Evolutionary conservation across 2,888 invertebrate species (phyloP), one percentile per base, ranked within the genome.

Genomic region (Heliconius charithonia): DNA sequence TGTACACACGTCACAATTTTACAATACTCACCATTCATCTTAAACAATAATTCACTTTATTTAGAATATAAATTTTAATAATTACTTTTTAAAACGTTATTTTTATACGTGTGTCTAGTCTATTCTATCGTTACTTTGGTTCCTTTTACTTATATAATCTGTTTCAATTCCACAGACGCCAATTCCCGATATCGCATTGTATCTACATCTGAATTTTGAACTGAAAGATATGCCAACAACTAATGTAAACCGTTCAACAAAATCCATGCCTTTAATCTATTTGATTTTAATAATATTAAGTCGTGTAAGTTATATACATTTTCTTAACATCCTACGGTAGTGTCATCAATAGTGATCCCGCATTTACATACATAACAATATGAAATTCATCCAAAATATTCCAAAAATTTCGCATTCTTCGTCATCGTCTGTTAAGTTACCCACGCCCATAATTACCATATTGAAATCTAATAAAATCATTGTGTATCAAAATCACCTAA

Each of bases 81-180:
- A 71, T 76, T 79, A 66, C 62, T 74, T 74, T 82, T 79, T 41
- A 74, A 79, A 77, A 76, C 13, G 59, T 82, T 78, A 81, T 79
- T 81, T 45, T 79, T 78, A 77, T 79, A 78, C 78, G 77, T 77
- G 70, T 78, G 73, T 80, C 82, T 83, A 82, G 78, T 75, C 79
- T 82, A 80, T 85, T 84, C 86, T 88, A 89, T 82, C 87, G 84
- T 90, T 89, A 88, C 85, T 89, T 93, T 93, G 93, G 93, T 93
- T 92, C 93, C 88, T 89, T 91, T 89, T 88, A 88, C 88, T 88
- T 90, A 87, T 88, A 89, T 86, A 86, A 85, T 85, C 88, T 87
- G 82, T 85, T 89, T 93, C 93, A 94, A 93, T 94, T 93, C 92
- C 93, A 87, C 85, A 84, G 88, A 89, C 87, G 86, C 89, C 93